Evolutionary conservation across 2,113 vertebrate genomes (phyloP), one percentile per base, ranked within the genome.

Genomic region (Rhombomys opimus): DNA sequence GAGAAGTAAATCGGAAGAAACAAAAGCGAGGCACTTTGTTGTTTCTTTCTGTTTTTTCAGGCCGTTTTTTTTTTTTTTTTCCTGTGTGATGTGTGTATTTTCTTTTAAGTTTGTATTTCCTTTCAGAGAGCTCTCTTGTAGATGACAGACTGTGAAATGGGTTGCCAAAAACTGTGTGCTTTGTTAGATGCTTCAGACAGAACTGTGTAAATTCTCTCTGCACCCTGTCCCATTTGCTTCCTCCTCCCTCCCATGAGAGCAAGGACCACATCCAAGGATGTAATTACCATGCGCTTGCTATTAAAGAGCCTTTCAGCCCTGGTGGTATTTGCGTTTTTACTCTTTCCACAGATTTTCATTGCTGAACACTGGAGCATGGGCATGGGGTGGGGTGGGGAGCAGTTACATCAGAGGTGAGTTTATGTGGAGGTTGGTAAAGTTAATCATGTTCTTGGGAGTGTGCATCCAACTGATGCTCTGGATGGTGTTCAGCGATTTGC

Each of bases 271-370:
- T 93, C 94, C 88, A 75, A 76, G 78, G 8, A 93, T 97, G 96
- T 96, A 50, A n/a, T 98, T 96, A 94, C 87, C 95, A 93, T 96
- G 38, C 89, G 94, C 96, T 98, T 98, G 97, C 97, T 97, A 98
- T 98, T 98, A 98, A 98, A 98, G 96, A 98, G 90, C 96, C 98
- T 98, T 87, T 95, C 89, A 96, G 98, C 92, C 82, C 75, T 92
- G 73, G 35, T 89, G 97, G 32, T 35, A 57, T 61, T 73, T 67
- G 91, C 63, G 86, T 98, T 87, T 95, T 98, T 94, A 41, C 77
- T 20, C 22, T n/a, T 63, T 80, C 35, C 50, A 13, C 23, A 54
- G 4, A 12, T 5, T 27, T 2, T 68, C 63, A 38, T 80, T 61
- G 32, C 46, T 78, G 86, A 89, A 50, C 8, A 5, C 23, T 14